Evolutionary conservation across 2,888 invertebrate genomes (phyloP), one percentile per base, ranked within the genome.

Genomic region (Phyllotreta cruciferae): DNA sequence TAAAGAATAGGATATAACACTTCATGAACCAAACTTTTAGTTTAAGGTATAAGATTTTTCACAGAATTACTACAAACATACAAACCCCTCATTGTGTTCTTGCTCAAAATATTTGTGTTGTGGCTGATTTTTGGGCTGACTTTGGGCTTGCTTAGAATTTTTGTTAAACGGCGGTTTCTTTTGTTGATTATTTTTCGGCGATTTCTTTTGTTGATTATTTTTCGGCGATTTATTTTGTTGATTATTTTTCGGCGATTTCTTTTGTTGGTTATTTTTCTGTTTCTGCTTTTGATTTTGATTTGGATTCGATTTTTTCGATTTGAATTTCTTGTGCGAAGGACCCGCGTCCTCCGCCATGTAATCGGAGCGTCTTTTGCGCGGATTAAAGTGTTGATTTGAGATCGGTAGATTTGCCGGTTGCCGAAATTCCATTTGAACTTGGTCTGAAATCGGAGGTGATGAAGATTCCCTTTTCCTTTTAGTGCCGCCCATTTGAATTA

Each of bases 401-500:
- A 65, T 60, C 11, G 58, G 60, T 36, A 52, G 9, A 38, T 14
- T 34, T 9, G 54, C 63, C 9, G 50, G 47, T 36, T 66, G 49
- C 35, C 49, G 14, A 44, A 38, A 55, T 35, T 38, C 37, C 1
- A 63, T 9, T 41, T 55, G 24, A 47, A 57, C 45, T 49, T 64
- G 63, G 6, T 63, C 41, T 5, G 50, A 37, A 9, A 24, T 24
- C 24, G 24, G 24, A 1, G 24, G 24, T 24, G 56, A 47, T n/a
- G 57, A 52, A 5, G 71, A 56, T 3, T 66, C 71, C 10, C 76
- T 68, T 73, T 76, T 78, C 39, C 78, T 67, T 67, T 79, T 79
- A 56, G 71, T 68, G 10, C 74, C 75, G 3, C 74, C 77, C 74
- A 75, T 74, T 69, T 77, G 70, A 37, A 71, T 34, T 50, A 76